A percentile compares a stretch with the other conserved stretches of the same genome.
phyloP scores from a whole-genome alignment of 2,888 invertebrate genomes.

The Erpobdella octoculata region DNA sequence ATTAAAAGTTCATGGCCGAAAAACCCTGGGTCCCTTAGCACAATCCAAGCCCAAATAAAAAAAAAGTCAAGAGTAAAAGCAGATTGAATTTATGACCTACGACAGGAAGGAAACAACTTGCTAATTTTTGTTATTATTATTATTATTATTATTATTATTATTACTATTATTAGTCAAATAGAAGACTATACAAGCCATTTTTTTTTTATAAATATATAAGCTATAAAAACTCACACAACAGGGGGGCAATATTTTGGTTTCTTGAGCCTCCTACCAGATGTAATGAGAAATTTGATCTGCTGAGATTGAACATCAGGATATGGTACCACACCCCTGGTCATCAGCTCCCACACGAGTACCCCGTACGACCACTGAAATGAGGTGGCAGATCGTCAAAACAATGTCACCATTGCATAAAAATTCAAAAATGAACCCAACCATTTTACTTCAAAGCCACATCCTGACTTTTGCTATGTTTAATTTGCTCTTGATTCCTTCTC shows the following conservation, averaged over 20 bases:
- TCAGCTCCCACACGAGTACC: slow-evolving; percentile 54
- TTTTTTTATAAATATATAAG: too few relatives aligned
- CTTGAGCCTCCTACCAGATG: slow-evolving; percentile 51
- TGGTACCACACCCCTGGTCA: slow-evolving; percentile 54
- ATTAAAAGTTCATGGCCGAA: too few relatives aligned
- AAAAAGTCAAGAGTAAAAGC: neutral
- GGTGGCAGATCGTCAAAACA: neutral
- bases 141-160: neutral
- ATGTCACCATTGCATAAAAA: neutral
- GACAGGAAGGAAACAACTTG: neutral
- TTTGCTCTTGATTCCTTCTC: too few relatives aligned
- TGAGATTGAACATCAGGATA: slow-evolving; percentile 55
- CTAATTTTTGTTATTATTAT: too few relatives aligned
- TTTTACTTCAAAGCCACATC: too few relatives aligned
- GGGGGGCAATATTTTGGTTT: slow-evolving; percentile 55
- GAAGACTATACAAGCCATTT: neutral
- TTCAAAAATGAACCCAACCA: too few relatives aligned
- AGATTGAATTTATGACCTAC: neutral
- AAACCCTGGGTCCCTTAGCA: too few relatives aligned
- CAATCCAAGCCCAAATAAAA: neutral
- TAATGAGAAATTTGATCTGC: slow-evolving; percentile 53
- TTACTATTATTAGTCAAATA: neutral
- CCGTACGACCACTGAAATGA: slow-evolving; percentile 55
- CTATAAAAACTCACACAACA: slow-evolving; percentile 34
- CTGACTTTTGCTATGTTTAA: too few relatives aligned